Evolutionary conservation across 2,797 vertebrate species (phyloP).

Genomic region (Vireo griseus): DNA sequence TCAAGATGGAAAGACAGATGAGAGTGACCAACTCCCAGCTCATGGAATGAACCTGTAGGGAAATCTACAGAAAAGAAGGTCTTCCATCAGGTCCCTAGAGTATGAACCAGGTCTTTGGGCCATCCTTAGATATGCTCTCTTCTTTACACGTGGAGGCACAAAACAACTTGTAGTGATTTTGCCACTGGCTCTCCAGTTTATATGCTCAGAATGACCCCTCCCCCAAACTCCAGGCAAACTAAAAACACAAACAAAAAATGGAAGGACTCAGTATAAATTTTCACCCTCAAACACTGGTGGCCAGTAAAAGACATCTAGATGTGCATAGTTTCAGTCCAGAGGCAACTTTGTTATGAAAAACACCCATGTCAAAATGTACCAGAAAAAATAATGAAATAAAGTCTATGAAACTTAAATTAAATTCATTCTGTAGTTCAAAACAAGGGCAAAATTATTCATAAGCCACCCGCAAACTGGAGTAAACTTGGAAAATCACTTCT

Average conservation of each 20-base stretch:
- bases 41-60: neutral
- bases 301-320: neutral
- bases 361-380: neutral
- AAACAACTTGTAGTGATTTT: neutral
- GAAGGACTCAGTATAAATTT: neutral
- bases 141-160: neutral
- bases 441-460: neutral
- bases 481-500: neutral
- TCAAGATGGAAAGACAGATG: neutral
- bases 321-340: neutral
- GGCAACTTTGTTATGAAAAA: neutral
- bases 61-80: neutral
- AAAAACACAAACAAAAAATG: neutral
- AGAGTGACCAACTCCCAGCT: neutral
- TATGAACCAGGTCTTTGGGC: neutral
- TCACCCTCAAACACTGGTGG: accelerated
- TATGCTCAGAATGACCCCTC: neutral
- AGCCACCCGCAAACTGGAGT: neutral
- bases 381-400: neutral
- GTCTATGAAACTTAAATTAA: neutral
- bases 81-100: neutral
- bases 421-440: neutral
- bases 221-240: neutral
- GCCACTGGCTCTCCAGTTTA: neutral
- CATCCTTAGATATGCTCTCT: neutral